phyloP scores from a whole-genome alignment of 2,113 vertebrate species.

The Apteryx owenii region DNA sequence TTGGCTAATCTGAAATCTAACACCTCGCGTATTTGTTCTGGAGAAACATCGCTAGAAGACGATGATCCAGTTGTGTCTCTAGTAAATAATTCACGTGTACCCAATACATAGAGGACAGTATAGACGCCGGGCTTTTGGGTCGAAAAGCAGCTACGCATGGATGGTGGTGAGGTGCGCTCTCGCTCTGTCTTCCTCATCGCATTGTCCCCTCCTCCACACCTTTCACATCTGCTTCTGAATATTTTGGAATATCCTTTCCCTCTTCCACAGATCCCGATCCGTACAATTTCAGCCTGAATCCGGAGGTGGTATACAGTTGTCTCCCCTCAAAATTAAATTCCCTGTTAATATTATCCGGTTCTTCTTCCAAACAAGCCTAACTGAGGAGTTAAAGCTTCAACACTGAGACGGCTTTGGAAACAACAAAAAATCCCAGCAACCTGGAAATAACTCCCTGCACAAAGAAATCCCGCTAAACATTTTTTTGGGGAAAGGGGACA shows the following conservation, averaged over 20 bases:
- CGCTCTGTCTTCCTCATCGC: not conserved
- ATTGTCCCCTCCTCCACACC: not conserved
- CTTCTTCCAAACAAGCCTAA: not conserved
- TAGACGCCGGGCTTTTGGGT: slow-evolving; percentile 13
- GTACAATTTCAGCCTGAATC: not conserved
- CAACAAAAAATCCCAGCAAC: not conserved
- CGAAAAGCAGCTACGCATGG: not conserved
- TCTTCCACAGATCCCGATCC: not conserved
- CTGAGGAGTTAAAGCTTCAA: not conserved
- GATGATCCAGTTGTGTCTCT: not conserved
- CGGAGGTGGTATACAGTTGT: not conserved
- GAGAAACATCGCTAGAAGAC: not conserved
- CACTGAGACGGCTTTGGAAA: not conserved
- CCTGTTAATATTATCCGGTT: not conserved
- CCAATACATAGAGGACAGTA: not conserved
- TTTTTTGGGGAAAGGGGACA: not conserved
- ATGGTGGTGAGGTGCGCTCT: not conserved
- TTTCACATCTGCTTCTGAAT: not conserved
- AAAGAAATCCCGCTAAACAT: not conserved
- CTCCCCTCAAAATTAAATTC: not conserved
- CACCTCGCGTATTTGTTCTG: not conserved
- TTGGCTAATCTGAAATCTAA: slow-evolving; percentile 10
- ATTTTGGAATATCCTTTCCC: not conserved
- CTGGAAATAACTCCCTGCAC: not conserved
- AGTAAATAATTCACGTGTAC: slow-evolving; percentile 22